These are phyloP conservation scores for Tenthredo distinguenda DNA, from an alignment of 2,888 invertebrate genomes.

Conservation along the genomic window DNA sequence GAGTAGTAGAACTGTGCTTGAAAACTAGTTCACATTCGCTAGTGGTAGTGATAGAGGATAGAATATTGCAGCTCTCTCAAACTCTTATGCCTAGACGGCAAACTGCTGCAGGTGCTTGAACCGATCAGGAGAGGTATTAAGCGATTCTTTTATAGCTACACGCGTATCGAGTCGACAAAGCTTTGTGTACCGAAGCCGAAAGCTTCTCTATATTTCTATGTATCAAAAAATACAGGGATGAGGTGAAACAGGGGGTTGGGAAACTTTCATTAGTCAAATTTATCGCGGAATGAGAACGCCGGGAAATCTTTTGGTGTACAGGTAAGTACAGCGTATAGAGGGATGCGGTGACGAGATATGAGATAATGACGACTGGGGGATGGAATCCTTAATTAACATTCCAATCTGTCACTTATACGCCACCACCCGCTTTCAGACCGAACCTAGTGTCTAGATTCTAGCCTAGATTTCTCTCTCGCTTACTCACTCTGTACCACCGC, in stretches of 20 bases:
- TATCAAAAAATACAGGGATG: too few relatives aligned
- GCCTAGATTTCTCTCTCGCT: constrained; percentile 1
- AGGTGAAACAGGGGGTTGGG: background rate
- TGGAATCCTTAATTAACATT: constrained; percentile 32
- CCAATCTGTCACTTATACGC: constrained; percentile 27
- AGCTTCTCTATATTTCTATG: background rate
- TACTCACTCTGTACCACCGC: background rate
- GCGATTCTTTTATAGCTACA: background rate
- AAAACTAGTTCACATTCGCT: constrained; percentile 34
- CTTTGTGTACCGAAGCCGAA: background rate
- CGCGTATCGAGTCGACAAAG: background rate
- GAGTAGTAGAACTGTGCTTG: constrained; percentile 3
- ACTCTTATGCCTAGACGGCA: background rate
- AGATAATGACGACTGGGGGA: background rate
- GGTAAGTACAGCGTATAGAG: background rate
- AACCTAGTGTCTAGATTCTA: constrained; percentile 13
- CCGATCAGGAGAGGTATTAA: constrained; percentile 33
- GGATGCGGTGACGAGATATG: background rate
- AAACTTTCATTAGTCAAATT: background rate
- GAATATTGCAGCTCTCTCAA: constrained; percentile 12
- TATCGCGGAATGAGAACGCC: background rate
- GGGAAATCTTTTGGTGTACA: too few relatives aligned
- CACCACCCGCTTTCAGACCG: background rate
- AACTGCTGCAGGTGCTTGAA: constrained; percentile 22
- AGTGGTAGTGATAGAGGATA: background rate